Evolutionary conservation across 2,113 vertebrate genomes (phyloP), one percentile per base, ranked within the genome.

Genomic region (Coracopsis vasa): DNA sequence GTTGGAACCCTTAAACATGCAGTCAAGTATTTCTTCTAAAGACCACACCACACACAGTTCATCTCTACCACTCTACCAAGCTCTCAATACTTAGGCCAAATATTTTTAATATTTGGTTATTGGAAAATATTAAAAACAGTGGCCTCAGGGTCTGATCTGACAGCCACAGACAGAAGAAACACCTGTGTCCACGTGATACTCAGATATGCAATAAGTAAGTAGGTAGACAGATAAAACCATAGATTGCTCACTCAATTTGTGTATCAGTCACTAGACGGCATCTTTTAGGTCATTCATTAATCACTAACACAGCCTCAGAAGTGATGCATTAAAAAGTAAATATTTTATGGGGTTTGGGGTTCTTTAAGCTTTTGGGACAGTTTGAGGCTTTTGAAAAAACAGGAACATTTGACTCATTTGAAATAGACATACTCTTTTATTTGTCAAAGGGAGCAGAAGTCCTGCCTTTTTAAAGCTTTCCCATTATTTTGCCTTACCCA

Each of bases 241-340:
- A 41, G 41, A 73, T 45, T 71, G 18, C 18, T 87, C 31, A 4
- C 29, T 50, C 0, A 1, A 4, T 65, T 35, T 28, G 8, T 74
- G 1, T 0, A 17, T 61, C 1, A 1, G 9, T 58, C 28, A 37
- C 42, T 28, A 66, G 24, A 50, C 64, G 28, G 25, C 61, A 42
- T 75, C 58, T 85, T 69, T 41, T 61, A 27, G 42, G 25, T 72
- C 23, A 33, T 71, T 82, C 14, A 25, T 88, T 90, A 64, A 71
- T 42, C 25, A 35, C 51, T 84, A 53, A 15, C 1, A 1, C 37
- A 41, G 72, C 53, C 54, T 80, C 27, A 62, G 47, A 88, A 90
- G 29, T 2, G 13, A 51, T 44, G 24, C 37, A 39, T 70, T 65
- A 25, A 77, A 80, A 89, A 54, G 15, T 23, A 74, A 90, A 41